phyloP scores from a whole-genome alignment of 2,888 invertebrate species.

The Pheosia tremula region DNA sequence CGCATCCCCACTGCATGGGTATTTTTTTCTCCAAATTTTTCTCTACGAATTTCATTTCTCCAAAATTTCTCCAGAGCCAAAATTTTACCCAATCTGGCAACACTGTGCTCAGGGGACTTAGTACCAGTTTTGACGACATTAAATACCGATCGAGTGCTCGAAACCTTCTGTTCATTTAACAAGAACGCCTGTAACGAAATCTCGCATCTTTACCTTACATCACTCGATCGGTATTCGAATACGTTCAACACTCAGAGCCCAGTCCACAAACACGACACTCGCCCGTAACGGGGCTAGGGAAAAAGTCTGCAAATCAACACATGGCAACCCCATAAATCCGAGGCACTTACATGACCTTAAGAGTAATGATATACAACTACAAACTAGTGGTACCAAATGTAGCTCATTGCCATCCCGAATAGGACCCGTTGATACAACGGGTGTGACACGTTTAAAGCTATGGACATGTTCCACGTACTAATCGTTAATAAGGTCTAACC shows the following conservation, averaged over 20 bases:
- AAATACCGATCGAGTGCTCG: too few relatives aligned
- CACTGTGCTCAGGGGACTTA: too few relatives aligned
- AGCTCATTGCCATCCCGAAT: conserved; percentile 73
- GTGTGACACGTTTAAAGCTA: conserved; percentile 82
- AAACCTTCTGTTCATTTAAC: too few relatives aligned
- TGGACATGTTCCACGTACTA: conserved; percentile 82
- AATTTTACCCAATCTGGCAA: too few relatives aligned
- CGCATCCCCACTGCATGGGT: too few relatives aligned
- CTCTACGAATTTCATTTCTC: too few relatives aligned
- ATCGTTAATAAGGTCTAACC: conserved; percentile 73
- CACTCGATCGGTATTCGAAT: too few relatives aligned
- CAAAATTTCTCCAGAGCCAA: too few relatives aligned
- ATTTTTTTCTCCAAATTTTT: too few relatives aligned
- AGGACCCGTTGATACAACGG: conserved; percentile 82
- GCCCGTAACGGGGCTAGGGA: conserved; percentile 29
- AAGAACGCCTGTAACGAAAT: too few relatives aligned
- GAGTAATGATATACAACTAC: conserved; percentile 82
- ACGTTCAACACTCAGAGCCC: conserved; percentile 1
- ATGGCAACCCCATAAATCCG: conserved; percentile 77
- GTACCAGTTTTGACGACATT: too few relatives aligned
- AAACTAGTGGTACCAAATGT: conserved; percentile 75
- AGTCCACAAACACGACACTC: conserved; percentile 24
- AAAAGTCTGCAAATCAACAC: conserved; percentile 60
- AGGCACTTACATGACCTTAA: conserved; percentile 84
- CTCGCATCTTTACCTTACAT: too few relatives aligned